A percentile compares a stretch with the other conserved stretches of the same genome.
phyloP scores from a whole-genome alignment of 2,888 invertebrate genomes.

The Drosophila subsilvestris region DNA sequence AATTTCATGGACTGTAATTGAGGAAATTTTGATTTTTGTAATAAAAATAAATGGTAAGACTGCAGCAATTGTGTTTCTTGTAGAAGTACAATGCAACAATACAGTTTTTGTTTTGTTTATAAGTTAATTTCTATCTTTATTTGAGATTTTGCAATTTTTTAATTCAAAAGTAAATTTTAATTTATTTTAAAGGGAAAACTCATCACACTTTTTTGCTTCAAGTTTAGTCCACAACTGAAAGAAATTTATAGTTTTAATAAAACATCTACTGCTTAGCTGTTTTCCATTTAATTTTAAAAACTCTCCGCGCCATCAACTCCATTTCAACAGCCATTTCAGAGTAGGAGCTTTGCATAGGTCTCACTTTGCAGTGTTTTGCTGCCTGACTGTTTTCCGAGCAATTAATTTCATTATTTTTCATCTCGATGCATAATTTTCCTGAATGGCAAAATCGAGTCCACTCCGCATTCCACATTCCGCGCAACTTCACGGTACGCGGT shows the following conservation, averaged over 20 bases:
- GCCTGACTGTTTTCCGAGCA: slow-evolving; percentile 48
- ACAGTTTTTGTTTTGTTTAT: too few relatives aligned
- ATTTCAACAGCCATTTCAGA: slow-evolving; percentile 15
- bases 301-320: background rate
- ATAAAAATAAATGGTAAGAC: background rate
- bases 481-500: background rate
- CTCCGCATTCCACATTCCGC: background rate
- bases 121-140: background rate
- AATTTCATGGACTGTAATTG: slow-evolving; percentile 14
- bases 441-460: slow-evolving; percentile 31
- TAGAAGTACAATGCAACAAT: too few relatives aligned
- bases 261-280: background rate
- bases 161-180: too few relatives aligned
- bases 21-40: background rate
- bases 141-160: background rate
- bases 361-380: background rate
- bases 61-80: too few relatives aligned
- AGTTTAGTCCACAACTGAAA: background rate
- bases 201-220: background rate
- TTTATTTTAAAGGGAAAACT: too few relatives aligned
- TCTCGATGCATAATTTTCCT: slow-evolving; percentile 61
- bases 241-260: background rate
- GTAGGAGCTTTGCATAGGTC: slow-evolving; percentile 11
- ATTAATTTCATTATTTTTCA: slow-evolving; percentile 70
- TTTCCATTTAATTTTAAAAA: background rate